Evolutionary conservation across 2,888 invertebrate genomes (phyloP).

Genomic region (Megamerina dolium): DNA sequence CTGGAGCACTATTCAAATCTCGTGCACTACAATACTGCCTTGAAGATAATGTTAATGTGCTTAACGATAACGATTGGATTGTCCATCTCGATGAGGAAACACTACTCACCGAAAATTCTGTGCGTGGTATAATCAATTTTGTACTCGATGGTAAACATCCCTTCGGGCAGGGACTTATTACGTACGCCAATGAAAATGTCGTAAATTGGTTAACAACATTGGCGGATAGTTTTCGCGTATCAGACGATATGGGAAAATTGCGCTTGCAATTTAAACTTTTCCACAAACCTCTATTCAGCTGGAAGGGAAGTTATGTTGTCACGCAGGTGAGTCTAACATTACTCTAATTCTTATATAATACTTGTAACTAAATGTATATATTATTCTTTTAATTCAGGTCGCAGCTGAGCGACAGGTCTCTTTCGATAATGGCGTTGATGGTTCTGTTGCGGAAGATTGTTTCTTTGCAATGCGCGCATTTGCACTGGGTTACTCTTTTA

Average conservation of each 20-base stretch:
- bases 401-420: constrained; percentile 86
- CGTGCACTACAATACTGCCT: constrained; percentile 92
- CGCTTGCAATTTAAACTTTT: constrained; percentile 87
- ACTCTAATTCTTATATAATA: not conserved
- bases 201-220: constrained; percentile 96
- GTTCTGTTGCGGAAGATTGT: constrained; percentile 97
- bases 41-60: constrained; percentile 79
- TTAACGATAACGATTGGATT: constrained; percentile 89
- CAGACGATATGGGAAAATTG: constrained; percentile 96
- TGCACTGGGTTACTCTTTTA: constrained; percentile 83
- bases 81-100: constrained; percentile 98
- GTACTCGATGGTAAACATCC: constrained; percentile 90
- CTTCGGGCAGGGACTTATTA: constrained; percentile 92
- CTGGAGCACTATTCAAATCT: constrained; percentile 89
- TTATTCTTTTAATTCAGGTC: constrained; percentile 55
- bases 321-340: constrained; percentile 67
- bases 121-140: constrained; percentile 88
- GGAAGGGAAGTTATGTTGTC: constrained; percentile 97
- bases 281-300: constrained; percentile 91
- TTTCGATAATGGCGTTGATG: constrained; percentile 93
- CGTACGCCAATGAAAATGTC: constrained; percentile 93
- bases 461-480: constrained; percentile 95
- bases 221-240: constrained; percentile 91
- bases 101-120: constrained; percentile 83
- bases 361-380: not conserved